Percentiles rank a stretch among this genome's conserved stretches.
phyloP scores from a whole-genome alignment of 2,888 invertebrate genomes.

The Coleophora flavipennella region DNA sequence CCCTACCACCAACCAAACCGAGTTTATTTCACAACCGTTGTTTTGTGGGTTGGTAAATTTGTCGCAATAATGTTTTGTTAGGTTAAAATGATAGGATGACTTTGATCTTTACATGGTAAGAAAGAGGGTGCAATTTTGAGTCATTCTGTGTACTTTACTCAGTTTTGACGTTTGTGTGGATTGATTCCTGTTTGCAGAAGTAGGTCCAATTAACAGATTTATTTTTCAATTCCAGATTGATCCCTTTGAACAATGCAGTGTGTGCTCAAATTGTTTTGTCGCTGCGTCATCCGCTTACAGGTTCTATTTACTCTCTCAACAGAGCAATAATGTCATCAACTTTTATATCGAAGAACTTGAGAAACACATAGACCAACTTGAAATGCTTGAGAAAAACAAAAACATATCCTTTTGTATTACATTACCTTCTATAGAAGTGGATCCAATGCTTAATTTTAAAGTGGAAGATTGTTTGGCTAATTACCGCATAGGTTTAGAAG shows the following conservation, averaged over 20 bases:
- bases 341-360: conserved; percentile 38
- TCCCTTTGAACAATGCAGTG: conserved; percentile 32
- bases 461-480: conserved; percentile 24
- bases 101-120: too few species aligned
- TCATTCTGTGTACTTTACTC: too few species aligned
- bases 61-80: too few species aligned
- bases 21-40: too few species aligned
- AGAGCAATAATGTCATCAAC: conserved; percentile 37
- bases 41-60: too few species aligned
- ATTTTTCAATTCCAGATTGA: conserved; percentile 31
- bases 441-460: conserved; percentile 29
- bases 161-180: too few species aligned
- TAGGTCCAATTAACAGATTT: not conserved
- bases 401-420: conserved; percentile 37
- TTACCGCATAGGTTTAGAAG: too few species aligned
- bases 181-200: too few species aligned
- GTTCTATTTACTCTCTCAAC: conserved; percentile 36
- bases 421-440: conserved; percentile 17
- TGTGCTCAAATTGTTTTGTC: conserved; percentile 45
- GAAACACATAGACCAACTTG: conserved; percentile 26
- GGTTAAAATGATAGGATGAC: too few species aligned
- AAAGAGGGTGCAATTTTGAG: too few species aligned
- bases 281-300: conserved; percentile 43
- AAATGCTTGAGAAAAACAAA: conserved; percentile 21
- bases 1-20: too few species aligned